Percentiles rank a stretch among this genome's conserved stretches.
Conservation (phyloP, 1,140 invertebrate genomes). For the Cydia strobilella region DNA sequence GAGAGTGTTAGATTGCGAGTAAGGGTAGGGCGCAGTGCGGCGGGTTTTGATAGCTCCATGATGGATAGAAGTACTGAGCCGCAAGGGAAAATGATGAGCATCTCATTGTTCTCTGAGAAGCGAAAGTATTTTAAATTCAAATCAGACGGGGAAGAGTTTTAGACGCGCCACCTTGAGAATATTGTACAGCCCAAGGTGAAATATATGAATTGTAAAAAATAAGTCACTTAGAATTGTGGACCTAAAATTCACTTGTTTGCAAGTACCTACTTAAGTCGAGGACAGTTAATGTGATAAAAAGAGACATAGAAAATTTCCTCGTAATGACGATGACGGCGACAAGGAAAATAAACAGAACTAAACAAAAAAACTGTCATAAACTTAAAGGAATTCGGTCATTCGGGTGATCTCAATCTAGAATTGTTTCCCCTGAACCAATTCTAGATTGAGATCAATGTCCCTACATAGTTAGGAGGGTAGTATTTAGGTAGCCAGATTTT, state of each 20-base stretch:
- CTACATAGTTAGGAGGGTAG: slow-evolving; percentile 4
- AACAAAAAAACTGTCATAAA: slow-evolving; percentile 26
- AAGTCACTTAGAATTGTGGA: neutral
- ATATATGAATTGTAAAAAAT: slow-evolving; percentile 13
- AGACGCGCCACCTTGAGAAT: slow-evolving; percentile 42
- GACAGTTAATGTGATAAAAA: neutral
- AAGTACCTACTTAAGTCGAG: neutral
- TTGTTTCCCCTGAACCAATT: too few relatives aligned
- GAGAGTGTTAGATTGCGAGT: slow-evolving; percentile 22
- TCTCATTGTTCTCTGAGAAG: slow-evolving; percentile 46
- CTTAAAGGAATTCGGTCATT: slow-evolving; percentile 12
- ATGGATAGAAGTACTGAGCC: slow-evolving; percentile 47
- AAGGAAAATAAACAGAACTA: slow-evolving; percentile 27
- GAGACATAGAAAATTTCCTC: neutral
- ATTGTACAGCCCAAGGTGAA: slow-evolving; percentile 32
- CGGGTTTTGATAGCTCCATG: slow-evolving; percentile 43
- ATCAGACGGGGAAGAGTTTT: slow-evolving; percentile 45
- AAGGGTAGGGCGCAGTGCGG: slow-evolving; percentile 22
- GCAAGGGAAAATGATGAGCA: slow-evolving; percentile 41
- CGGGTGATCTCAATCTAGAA: too few relatives aligned
- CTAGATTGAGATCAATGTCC: too few relatives aligned
- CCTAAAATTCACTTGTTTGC: neutral
- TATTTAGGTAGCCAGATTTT: neutral
- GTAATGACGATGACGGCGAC: neutral
- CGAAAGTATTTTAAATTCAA: slow-evolving; percentile 54